Percentiles rank a stretch among this genome's conserved stretches.
Conservation (phyloP, 2,797 vertebrate species). For the Lepus oiostolus region DNA sequence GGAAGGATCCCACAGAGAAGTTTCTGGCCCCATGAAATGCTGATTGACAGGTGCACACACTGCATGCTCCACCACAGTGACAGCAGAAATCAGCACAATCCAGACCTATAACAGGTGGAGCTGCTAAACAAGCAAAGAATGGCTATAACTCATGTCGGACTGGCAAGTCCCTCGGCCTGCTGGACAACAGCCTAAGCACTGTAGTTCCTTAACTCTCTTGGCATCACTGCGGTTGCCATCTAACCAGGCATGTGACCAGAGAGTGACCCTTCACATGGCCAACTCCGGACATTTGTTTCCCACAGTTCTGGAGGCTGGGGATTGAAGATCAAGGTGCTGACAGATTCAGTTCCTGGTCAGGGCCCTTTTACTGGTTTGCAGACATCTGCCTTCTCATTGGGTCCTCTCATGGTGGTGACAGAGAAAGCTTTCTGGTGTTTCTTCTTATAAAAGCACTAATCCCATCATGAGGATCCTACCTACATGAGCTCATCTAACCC, state of each 20-base stretch:
- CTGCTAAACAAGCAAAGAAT: background rate
- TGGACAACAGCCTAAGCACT: rapidly evolving
- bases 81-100: background rate
- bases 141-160: background rate
- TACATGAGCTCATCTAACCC: background rate
- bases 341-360: background rate
- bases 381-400: background rate
- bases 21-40: background rate
- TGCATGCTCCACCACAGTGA: background rate
- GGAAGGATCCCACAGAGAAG: background rate
- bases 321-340: background rate
- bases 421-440: background rate
- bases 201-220: background rate
- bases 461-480: background rate
- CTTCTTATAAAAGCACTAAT: background rate
- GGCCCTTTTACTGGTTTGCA: background rate
- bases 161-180: background rate
- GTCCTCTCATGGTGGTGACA: background rate
- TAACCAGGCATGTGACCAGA: background rate
- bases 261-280: background rate
- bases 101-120: background rate
- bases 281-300: background rate
- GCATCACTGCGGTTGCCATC: background rate
- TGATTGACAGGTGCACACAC: too few relatives aligned
- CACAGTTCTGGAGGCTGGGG: background rate